Evolutionary conservation across 1,140 invertebrate genomes (phyloP), one percentile per base, ranked within the genome.

Genomic region (Aphelenchoides avenae): DNA sequence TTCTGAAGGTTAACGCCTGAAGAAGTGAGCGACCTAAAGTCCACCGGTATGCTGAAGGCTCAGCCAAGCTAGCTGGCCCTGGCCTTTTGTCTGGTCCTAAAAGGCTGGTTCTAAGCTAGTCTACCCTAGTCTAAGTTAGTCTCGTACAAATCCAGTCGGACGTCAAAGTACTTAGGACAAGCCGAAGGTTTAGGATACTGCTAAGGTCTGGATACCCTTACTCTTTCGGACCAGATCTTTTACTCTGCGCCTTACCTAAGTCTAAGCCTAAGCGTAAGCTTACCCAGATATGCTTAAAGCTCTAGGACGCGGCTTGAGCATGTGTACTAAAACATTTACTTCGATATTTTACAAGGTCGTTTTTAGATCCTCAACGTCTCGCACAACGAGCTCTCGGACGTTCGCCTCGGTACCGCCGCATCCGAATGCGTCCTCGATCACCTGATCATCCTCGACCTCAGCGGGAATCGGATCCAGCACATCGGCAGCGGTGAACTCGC

Each of bases 331-430:
- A 42, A 27, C 15, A 9, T 15, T 11, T 15, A 1, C 1, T 9
- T 43, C 42, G 36, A 9, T 31, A 29, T n/a, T 31, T 18, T 27
- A 9, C 3, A 57, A 29, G 7, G 31, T 26, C 11, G 6, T 37
- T 64, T 70, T 55, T 29, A 69, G 67, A 57, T 70, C 13, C 41
- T 70, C 2, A 62, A 65, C 31, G 26, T 62, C 2, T 71, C 68
- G 1, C 34, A 39, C 24, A 71, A 71, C 33, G 26, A 39, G 4
- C 29, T 70, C 4, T 27, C 54, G 15, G 39, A 53, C 5, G 34
- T 53, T 33, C 40, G 49, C 13, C 43, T 66, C 7, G 47, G 43
- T 20, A 5, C 54, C 20, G 42, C 46, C 24, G 11, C 37, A 26
- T 15, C 20, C 37, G 27, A 46, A 6, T 70, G 68, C 34, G 13